A percentile compares a stretch with the other conserved stretches of the same genome.
Evolutionary conservation across 2,888 invertebrate genomes (phyloP).

Genomic region (Lasioglossum villosulum): DNA sequence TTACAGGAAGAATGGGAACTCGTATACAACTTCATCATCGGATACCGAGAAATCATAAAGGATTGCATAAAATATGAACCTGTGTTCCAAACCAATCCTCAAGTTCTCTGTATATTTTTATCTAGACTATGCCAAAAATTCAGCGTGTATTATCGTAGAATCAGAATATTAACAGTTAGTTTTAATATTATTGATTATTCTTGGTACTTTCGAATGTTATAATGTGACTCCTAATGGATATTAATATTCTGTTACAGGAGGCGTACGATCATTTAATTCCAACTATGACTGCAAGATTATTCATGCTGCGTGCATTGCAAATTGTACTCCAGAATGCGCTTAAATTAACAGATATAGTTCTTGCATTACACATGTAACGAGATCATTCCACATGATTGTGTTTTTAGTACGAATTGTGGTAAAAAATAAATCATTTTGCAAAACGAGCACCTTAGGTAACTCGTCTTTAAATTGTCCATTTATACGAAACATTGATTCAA

Average conservation of each 20-base stretch:
- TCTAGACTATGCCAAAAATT: slow-evolving; percentile 88
- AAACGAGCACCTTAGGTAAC: neutral
- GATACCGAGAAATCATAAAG: slow-evolving; percentile 87
- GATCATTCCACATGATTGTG: slow-evolving; percentile 24
- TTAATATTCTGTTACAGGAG: slow-evolving; percentile 86
- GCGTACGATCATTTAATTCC: slow-evolving; percentile 89
- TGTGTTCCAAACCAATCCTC: slow-evolving; percentile 87
- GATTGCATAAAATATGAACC: slow-evolving; percentile 85
- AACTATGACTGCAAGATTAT: slow-evolving; percentile 89
- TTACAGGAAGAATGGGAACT: slow-evolving; percentile 92
- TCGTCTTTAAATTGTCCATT: neutral
- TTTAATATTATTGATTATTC: slow-evolving; percentile 16
- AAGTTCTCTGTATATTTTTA: slow-evolving; percentile 88
- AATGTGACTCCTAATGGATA: slow-evolving; percentile 15
- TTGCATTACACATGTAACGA: slow-evolving; percentile 86
- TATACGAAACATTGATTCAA: too few relatives aligned
- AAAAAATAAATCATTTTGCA: neutral
- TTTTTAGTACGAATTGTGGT: neutral
- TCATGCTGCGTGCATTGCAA: slow-evolving; percentile 88
- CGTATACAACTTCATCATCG: slow-evolving; percentile 88
- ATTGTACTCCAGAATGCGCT: slow-evolving; percentile 88
- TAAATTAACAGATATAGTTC: slow-evolving; percentile 88
- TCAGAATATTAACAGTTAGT: slow-evolving; percentile 89
- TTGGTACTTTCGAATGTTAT: neutral
- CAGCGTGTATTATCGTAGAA: slow-evolving; percentile 91